A percentile compares a stretch with the other conserved stretches of the same genome.
phyloP scores from a whole-genome alignment of 2,113 vertebrate genomes.

The Mionectes macconnelli region DNA sequence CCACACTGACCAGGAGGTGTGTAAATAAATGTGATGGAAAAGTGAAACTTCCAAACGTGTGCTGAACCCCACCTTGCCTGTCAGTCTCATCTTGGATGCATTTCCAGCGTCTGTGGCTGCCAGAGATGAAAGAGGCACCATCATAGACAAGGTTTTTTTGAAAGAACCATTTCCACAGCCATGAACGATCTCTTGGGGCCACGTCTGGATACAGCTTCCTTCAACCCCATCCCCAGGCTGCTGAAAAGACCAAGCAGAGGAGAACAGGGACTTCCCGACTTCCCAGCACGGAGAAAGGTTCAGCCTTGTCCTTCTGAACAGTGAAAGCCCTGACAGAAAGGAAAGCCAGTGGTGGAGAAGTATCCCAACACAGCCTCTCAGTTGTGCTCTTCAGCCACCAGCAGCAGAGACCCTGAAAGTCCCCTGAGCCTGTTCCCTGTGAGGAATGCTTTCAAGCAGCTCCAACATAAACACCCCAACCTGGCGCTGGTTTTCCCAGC shows the following conservation, averaged over 20 bases:
- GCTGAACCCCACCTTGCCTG: rapidly evolving
- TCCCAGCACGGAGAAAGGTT: background rate
- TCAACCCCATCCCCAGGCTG: background rate
- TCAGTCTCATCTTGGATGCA: background rate
- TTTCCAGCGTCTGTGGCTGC: background rate
- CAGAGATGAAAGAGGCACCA: background rate
- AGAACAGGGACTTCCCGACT: background rate
- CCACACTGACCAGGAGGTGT: background rate
- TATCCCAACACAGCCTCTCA: background rate
- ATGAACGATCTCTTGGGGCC: background rate
- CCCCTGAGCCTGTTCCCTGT: background rate
- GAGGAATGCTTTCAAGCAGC: constrained; percentile 39
- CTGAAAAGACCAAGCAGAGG: background rate
- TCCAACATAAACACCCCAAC: background rate
- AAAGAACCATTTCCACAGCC: background rate
- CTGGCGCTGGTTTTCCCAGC: background rate
- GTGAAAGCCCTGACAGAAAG: background rate
- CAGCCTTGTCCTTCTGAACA: background rate
- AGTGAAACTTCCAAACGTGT: background rate
- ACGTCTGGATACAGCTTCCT: background rate
- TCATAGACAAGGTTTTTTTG: background rate
- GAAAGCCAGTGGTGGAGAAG: background rate
- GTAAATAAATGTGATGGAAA: background rate
- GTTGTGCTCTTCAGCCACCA: background rate
- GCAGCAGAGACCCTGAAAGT: background rate